Percentiles rank a stretch among this genome's conserved stretches.
These are phyloP conservation scores for Poliocrania exsul DNA, from an alignment of 2,797 vertebrate species.

Conservation along the genomic window DNA sequence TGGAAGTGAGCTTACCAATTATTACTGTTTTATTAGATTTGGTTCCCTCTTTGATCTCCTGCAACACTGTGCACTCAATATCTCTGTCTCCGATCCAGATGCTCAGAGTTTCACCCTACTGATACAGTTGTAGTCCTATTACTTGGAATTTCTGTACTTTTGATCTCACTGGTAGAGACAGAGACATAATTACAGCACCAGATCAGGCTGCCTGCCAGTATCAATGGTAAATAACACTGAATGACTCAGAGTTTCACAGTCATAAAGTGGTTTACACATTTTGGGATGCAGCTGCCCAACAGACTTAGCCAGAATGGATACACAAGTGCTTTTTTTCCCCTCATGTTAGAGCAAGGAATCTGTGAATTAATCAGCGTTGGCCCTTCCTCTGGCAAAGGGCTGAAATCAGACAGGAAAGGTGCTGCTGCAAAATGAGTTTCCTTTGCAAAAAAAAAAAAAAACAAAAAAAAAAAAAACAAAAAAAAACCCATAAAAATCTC, in stretches of 20 bases:
- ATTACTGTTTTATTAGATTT: slow-evolving; percentile 71
- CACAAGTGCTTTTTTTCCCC: neutral
- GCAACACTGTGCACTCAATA: slow-evolving; percentile 42
- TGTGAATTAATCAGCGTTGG: neutral
- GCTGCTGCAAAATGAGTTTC: neutral
- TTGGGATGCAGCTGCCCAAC: slow-evolving; percentile 64
- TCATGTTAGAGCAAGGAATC: neutral
- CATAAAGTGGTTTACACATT: slow-evolving; percentile 62
- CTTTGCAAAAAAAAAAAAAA: neutral
- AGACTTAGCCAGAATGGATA: slow-evolving; percentile 43
- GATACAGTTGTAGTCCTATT: slow-evolving; percentile 63
- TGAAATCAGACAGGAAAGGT: neutral
- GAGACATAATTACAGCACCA: slow-evolving; percentile 71
- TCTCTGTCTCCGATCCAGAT: slow-evolving; percentile 57
- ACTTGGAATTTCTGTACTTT: slow-evolving; percentile 68
- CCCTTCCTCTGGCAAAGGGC: neutral
- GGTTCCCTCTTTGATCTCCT: slow-evolving; percentile 62
- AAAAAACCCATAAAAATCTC: neutral
- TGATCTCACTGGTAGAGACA: slow-evolving; percentile 69
- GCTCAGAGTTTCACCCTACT: slow-evolving; percentile 50
- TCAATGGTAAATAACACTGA: slow-evolving; percentile 71
- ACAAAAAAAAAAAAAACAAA: neutral
- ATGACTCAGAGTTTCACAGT: slow-evolving; percentile 67
- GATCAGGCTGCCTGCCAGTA: slow-evolving; percentile 70
- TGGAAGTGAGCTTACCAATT: slow-evolving; percentile 62